Evolutionary conservation across 1,140 invertebrate genomes (phyloP), one percentile per base, ranked within the genome.

Genomic region (Dreissena rostriformis): DNA sequence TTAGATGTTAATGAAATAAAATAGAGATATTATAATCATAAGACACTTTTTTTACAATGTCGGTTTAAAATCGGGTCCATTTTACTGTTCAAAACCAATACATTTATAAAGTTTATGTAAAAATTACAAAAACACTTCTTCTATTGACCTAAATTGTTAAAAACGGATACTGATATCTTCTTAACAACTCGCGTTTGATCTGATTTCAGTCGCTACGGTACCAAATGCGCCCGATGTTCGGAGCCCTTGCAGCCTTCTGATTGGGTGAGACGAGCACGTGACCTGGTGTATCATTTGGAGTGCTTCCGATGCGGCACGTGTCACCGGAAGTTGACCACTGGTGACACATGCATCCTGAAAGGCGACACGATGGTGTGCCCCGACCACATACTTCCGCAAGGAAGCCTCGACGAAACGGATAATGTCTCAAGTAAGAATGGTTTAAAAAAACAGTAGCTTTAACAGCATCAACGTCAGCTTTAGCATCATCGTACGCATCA

Each of bases 211-310:
- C 53, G 52, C 12, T 82, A 57, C 57, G 29, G 55, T 24, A 24
- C 68, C 26, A 82, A 67, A 52, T 82, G 79, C 52, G 39, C n/a
- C 12, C 55, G 70, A 10, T 82, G 79, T 65, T 51, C 15, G 26
- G 79, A 82, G 14, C 26, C 57, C 5, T 66, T 82, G 29, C 55
- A 26, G 49, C 79, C 52, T 39, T 74, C 79, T 15, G 79, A 82
- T 53, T 74, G 70, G 79, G 49, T 82, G 26, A 26, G 68, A 28
- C 28, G 52, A 74, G 70, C 71, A 66, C 68, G 55, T 74, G 70
- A 73, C 19, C 24, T 65, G 2, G 49, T 82, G 7, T 82, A 73
- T 61, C 79, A 82, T 67, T 63, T 74, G 71, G 79, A 82, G 24
- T 82, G 79, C 55, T 73, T 82, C 22, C 67, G 79, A 22, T 82